A percentile compares a stretch with the other conserved stretches of the same genome.
These are phyloP conservation scores for Hydrophis major DNA, from an alignment of 2,797 vertebrate species.

Conservation along the genomic window DNA sequence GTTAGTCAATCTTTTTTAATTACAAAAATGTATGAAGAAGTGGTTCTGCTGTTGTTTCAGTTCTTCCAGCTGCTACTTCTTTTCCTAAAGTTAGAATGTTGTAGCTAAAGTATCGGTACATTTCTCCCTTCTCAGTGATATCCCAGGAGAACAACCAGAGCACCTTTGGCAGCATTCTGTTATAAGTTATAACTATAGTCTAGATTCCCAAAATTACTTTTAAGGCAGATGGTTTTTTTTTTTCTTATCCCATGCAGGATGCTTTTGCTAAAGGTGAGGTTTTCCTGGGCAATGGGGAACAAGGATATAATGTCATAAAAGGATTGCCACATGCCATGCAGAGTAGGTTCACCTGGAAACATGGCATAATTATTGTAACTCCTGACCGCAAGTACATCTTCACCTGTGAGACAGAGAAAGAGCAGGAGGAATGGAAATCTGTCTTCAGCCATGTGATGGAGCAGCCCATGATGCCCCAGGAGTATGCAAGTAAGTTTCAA, in stretches of 20 bases:
- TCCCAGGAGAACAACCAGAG: neutral
- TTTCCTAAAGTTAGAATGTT: neutral
- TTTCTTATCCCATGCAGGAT: constrained; percentile 73
- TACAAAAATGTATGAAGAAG: neutral
- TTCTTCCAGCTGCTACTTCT: neutral
- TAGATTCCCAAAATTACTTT: neutral
- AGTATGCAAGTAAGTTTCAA: constrained; percentile 79
- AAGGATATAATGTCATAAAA: constrained; percentile 73
- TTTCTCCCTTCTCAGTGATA: neutral
- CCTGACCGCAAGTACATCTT: constrained; percentile 87
- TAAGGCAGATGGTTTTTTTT: neutral
- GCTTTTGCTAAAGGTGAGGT: constrained; percentile 90
- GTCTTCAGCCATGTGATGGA: constrained; percentile 75
- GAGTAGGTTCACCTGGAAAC: constrained; percentile 79
- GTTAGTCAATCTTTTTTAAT: neutral
- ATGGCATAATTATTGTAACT: constrained; percentile 84
- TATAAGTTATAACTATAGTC: neutral
- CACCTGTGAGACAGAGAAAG: constrained; percentile 83
- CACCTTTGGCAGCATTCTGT: neutral
- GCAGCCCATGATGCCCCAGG: constrained; percentile 85
- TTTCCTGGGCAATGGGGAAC: constrained; percentile 82
- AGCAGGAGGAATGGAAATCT: constrained; percentile 83
- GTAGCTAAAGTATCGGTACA: neutral
- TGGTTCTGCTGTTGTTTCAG: neutral
- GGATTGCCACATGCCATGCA: constrained; percentile 77